phyloP scores from a whole-genome alignment of 2,797 vertebrate species.

The Myripristis jacobus region DNA sequence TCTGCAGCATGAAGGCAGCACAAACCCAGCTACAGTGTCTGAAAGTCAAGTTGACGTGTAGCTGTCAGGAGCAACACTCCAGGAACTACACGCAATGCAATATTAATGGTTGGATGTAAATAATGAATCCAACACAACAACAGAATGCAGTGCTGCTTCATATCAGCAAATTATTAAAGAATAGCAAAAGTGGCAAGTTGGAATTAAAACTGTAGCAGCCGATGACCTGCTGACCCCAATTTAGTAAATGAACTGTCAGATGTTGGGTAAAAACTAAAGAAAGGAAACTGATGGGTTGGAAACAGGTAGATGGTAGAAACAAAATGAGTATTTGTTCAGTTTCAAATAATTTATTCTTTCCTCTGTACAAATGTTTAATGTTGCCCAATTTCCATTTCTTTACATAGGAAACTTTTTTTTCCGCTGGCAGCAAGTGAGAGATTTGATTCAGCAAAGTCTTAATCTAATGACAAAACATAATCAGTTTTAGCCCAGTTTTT shows the following conservation, averaged over 20 bases:
- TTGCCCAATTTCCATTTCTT: slow-evolving; percentile 7
- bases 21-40: slow-evolving; percentile 34
- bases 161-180: slow-evolving; percentile 21
- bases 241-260: slow-evolving; percentile 35
- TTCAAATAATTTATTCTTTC: background rate
- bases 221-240: slow-evolving; percentile 20
- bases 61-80: slow-evolving; percentile 37
- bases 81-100: slow-evolving; percentile 52
- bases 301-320: background rate
- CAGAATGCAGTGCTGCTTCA: slow-evolving; percentile 30
- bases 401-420: slow-evolving; percentile 9
- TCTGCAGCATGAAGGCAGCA: slow-evolving; percentile 6
- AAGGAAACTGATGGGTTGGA: background rate
- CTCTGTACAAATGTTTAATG: slow-evolving; percentile 4
- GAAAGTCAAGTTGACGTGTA: slow-evolving; percentile 54
- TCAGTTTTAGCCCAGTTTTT: slow-evolving; percentile 22
- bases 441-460: background rate
- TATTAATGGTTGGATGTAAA: slow-evolving; percentile 65
- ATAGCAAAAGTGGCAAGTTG: background rate
- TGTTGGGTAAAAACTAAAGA: background rate
- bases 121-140: slow-evolving; percentile 66
- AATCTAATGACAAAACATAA: slow-evolving; percentile 15
- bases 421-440: background rate
- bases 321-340: too few relatives aligned
- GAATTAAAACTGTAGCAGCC: slow-evolving; percentile 6